These are phyloP conservation scores for Phenganax stokvisi DNA, from an alignment of 92 coral and sea anemone genomes.

Conservation along the genomic window DNA sequence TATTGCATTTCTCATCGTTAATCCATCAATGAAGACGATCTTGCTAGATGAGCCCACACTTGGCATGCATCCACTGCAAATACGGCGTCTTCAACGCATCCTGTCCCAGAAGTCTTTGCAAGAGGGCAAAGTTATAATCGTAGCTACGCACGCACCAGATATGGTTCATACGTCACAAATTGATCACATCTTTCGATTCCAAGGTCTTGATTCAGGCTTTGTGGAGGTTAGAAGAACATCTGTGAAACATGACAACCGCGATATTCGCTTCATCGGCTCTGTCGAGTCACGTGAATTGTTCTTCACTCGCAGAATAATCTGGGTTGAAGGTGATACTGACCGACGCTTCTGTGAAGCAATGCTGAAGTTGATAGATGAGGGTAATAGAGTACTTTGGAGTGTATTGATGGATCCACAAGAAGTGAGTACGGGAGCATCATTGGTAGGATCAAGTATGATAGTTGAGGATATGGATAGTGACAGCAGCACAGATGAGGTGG, in stretches of 20 bases:
- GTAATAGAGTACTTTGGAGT: constrained; percentile 55
- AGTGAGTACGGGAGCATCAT: background rate
- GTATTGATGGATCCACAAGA: constrained; percentile 40
- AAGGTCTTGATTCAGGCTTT: constrained; percentile 71
- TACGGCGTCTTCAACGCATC: constrained; percentile 70
- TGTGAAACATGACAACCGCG: constrained; percentile 61
- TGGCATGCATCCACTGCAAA: constrained; percentile 95
- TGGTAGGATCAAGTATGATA: background rate
- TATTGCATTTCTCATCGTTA: constrained; percentile 69
- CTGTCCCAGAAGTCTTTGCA: constrained; percentile 74
- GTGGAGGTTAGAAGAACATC: constrained; percentile 71
- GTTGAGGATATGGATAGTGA: constrained; percentile 22
- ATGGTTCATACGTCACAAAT: constrained; percentile 73
- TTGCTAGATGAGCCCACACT: constrained; percentile 81
- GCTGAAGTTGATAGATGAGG: constrained; percentile 74
- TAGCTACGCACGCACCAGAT: constrained; percentile 81
- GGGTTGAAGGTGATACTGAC: constrained; percentile 96
- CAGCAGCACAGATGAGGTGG: constrained; percentile 34
- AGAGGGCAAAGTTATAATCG: constrained; percentile 67
- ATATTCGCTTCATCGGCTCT: constrained; percentile 76
- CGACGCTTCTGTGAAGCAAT: constrained; percentile 75
- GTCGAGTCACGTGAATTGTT: constrained; percentile 83
- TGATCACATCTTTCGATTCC: constrained; percentile 75
- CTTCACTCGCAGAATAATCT: constrained; percentile 70
- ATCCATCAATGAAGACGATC: constrained; percentile 57